Evolutionary conservation across 2,797 vertebrate species (phyloP), one percentile per base, ranked within the genome.

Genomic region (Muscicapa striata): DNA sequence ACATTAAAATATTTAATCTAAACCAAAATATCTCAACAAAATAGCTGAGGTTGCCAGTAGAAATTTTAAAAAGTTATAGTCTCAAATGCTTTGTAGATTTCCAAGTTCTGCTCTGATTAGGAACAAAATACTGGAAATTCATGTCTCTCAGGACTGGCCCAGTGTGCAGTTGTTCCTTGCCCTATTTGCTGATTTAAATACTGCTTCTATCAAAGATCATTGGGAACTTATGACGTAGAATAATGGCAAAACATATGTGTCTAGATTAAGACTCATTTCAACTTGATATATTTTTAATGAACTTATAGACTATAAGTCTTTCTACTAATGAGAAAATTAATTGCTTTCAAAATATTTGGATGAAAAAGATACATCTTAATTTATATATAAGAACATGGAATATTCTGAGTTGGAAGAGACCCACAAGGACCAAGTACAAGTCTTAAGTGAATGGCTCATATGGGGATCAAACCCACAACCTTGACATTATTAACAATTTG

Each of bases 361-460:
- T 64, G 15, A 78, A 85, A 84, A 80, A 68, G 0, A n/a, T 41
- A 2, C 20, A 54, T 26, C 11, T 81, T 83, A 51, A 15, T 16
- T 41, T 83, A 78, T 66, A 40, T 7, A 41, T 46, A 43, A 8
- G 7, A 38, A 73, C 8, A 27, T 27, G 18, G 14, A 63, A 43
- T 63, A 78, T 55, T 49, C 36, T 57, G 18, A 55, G 2, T 55
- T 43, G 49, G 26, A 41, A 63, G 30, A 41, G 14, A 48, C 5
- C 10, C 4, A 8, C 11, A 48, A 55, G 36, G 57, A 41, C 26
- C 0, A 1, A 63, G 30, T 36, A 21, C 36, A 55, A 1, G 18
- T 63, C 32, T 78, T 55, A 48, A 41, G 22, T 49, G 32, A 63
- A 32, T 41, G 29, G 48, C 21, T 54, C 13, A 32, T 54, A 21